Percentiles rank a stretch among this genome's conserved stretches.
Evolutionary conservation across 2,888 invertebrate species (phyloP).

Genomic region (Bembecia ichneumoniformis): DNA sequence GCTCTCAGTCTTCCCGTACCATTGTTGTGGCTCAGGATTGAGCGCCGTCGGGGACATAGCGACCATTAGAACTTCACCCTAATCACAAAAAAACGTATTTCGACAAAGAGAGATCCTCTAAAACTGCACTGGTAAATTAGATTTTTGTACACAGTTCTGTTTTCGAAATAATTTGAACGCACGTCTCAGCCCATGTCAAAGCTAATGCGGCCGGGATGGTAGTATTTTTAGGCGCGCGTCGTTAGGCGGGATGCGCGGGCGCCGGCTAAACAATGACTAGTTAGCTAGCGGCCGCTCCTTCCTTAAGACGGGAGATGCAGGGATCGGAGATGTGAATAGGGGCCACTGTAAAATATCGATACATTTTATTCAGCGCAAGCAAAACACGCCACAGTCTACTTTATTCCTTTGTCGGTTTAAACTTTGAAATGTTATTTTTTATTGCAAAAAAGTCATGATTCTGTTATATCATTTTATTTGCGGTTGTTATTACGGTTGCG

Average conservation of each 20-base stretch:
- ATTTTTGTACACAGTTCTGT: constrained; percentile 8
- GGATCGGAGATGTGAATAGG: constrained; percentile 31
- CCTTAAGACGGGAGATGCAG: constrained; percentile 61
- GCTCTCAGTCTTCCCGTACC: constrained; percentile 54
- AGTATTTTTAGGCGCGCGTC: constrained; percentile 52
- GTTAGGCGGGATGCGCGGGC: constrained; percentile 53
- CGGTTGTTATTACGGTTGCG: too few relatives aligned
- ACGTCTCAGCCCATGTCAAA: constrained; percentile 36
- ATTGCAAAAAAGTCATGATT: too few relatives aligned
- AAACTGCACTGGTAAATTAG: background rate
- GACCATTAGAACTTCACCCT: constrained; percentile 25
- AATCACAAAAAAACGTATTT: background rate
- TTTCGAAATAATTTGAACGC: constrained; percentile 18
- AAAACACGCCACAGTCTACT: too few relatives aligned
- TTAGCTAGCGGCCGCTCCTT: constrained; percentile 44
- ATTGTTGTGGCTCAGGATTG: constrained; percentile 55
- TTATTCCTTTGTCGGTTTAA: too few relatives aligned
- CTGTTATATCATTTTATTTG: too few relatives aligned
- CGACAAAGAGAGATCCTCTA: background rate
- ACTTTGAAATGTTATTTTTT: too few relatives aligned
- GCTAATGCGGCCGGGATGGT: constrained; percentile 13
- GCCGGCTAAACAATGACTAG: constrained; percentile 51
- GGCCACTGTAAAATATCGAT: constrained; percentile 1
- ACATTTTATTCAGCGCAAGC: background rate
- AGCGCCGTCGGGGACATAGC: constrained; percentile 62